Evolutionary conservation across 2,797 vertebrate genomes (phyloP), one percentile per base, ranked within the genome.

Genomic region (Acanthornis magna): DNA sequence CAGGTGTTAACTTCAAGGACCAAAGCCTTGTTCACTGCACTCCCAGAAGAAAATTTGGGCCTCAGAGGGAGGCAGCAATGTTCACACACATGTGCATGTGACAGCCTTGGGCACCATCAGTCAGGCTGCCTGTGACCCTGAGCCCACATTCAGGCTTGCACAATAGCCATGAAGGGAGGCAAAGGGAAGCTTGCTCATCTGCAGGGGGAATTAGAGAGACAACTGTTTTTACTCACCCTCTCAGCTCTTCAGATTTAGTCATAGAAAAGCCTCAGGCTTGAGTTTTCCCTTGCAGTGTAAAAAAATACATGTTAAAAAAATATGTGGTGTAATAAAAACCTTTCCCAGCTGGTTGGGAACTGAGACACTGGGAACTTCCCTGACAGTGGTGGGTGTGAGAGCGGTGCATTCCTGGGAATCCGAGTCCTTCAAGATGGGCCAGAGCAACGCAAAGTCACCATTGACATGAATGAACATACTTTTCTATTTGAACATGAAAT

Each of bases 21-120:
- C 23, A 32, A 50, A 32, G 22, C 17, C 22, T 40, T 16, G 13
- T 43, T 82, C 32, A 15, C n/a, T 50, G 26, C 11, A 19, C 15
- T 62, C 27, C n/a, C 30, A 36, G 30, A 75, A 72, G 21, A 50
- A 75, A 21, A 45, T 20, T 1, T 26, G 34, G 40, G 36, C 23
- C 60, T 68, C 14, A 32, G 16, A 58, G 12, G n/a, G 1, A 5
- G n/a, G 25, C 16, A 51, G 60, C 45, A 54, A 34, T 4, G 1
- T 15, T 45, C 50, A 5, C 3, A n/a, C 2, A 2, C 1, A 0
- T 1, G 13, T 13, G 15, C 2, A 16, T 7, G 3, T 13, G 29
- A 45, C 20, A 73, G 53, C 19, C 54, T 40, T 11, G 2, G 21
- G 60, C 65, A 25, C 17, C 3, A 0, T 22, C 38, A 14, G 45